These are phyloP conservation scores for Andricus curvator DNA, from an alignment of 2,888 invertebrate species.

Conservation along the genomic window DNA sequence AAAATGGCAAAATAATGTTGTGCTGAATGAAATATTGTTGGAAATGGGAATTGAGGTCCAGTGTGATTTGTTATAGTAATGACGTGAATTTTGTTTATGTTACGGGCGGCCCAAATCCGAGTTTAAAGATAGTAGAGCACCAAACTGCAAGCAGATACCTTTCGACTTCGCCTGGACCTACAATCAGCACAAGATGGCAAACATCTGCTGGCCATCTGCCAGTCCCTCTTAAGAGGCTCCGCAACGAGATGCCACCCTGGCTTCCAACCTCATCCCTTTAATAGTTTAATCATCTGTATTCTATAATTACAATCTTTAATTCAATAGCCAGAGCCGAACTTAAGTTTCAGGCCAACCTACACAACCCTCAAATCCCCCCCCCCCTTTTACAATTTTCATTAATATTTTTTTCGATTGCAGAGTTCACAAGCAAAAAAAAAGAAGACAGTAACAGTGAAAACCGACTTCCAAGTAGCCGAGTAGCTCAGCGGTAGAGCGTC, in stretches of 20 bases:
- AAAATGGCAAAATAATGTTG: neutral
- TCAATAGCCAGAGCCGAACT: neutral
- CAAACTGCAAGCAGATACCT: constrained; percentile 54
- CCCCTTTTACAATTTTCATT: too few relatives aligned
- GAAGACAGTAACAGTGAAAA: too few relatives aligned
- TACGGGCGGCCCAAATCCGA: constrained; percentile 47
- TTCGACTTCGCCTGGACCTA: constrained; percentile 61
- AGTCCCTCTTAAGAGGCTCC: constrained; percentile 59
- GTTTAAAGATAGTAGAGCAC: constrained; percentile 55
- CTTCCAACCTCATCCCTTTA: constrained; percentile 16
- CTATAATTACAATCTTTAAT: neutral
- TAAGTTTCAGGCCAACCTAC: too few relatives aligned
- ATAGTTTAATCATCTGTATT: neutral
- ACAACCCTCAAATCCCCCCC: too few relatives aligned
- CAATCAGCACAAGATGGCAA: constrained; percentile 68
- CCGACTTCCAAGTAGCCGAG: too few relatives aligned
- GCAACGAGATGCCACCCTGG: constrained; percentile 51
- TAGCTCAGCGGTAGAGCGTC: too few relatives aligned
- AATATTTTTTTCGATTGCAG: too few relatives aligned
- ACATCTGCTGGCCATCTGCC: constrained; percentile 73
- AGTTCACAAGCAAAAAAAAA: too few relatives aligned
- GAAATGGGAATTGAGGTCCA: neutral
- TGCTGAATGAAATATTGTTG: neutral
- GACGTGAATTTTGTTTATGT: constrained; percentile 12
- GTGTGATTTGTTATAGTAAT: neutral